Conservation (phyloP, 2,797 vertebrate species). For the Pterois miles region DNA sequence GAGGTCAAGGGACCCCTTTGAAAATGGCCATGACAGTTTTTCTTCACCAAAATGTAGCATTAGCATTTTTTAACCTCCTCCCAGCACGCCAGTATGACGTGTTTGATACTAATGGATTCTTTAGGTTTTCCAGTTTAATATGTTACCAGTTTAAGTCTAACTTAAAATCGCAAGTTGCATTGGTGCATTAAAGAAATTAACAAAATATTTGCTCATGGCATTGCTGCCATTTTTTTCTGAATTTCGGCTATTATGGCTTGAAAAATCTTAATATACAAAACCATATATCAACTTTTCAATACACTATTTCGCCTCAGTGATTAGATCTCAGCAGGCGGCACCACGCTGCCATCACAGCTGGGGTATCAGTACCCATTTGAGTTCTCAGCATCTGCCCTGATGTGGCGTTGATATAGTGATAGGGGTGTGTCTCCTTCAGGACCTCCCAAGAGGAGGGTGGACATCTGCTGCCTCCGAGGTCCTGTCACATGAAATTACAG, state of each 20-base stretch:
- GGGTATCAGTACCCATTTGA: constrained; percentile 25
- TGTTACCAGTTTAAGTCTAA: no score
- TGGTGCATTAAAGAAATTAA: no score
- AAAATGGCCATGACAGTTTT: no score
- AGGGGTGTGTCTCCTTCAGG: constrained; percentile 49
- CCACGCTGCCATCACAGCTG: background rate
- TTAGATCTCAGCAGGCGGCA: constrained; percentile 3
- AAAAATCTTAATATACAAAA: background rate
- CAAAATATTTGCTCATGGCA: background rate
- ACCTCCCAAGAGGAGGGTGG: constrained; percentile 62
- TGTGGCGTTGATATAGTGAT: constrained; percentile 58
- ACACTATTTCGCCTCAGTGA: background rate
- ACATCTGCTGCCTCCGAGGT: constrained; percentile 68
- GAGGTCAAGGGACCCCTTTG: no score
- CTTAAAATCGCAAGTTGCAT: no score
- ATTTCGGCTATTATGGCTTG: no score
- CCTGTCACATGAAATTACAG: constrained; percentile 70
- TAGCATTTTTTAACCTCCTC: no score
- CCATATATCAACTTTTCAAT: background rate
- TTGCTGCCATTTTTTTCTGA: background rate
- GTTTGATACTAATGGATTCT: no score
- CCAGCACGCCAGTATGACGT: no score
- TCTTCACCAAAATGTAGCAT: no score
- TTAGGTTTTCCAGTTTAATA: no score
- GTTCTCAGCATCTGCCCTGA: constrained; percentile 20